phyloP scores from a whole-genome alignment of 1,140 invertebrate genomes.

The Lasaia peninsularis region DNA sequence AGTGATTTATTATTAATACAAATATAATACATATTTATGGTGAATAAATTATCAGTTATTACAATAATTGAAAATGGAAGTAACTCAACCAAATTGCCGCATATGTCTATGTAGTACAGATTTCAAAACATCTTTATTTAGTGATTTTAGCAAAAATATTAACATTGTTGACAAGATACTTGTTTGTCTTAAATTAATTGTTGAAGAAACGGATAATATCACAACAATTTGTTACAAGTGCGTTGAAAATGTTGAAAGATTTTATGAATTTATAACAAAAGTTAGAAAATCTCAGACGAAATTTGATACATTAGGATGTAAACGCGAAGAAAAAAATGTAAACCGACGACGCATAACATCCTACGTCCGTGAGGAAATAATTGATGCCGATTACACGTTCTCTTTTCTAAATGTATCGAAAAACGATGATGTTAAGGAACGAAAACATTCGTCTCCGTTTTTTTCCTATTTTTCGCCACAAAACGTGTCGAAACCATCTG shows the following conservation, averaged over 20 bases:
- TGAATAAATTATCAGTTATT: not conserved
- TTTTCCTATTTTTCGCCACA: slow-evolving; percentile 63
- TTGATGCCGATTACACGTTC: slow-evolving; percentile 57
- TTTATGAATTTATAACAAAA: slow-evolving; percentile 50
- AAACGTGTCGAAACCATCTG: slow-evolving; percentile 33
- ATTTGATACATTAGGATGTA: slow-evolving; percentile 24
- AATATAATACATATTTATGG: not conserved
- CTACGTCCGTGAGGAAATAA: slow-evolving; percentile 50
- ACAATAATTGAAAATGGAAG: slow-evolving; percentile 44
- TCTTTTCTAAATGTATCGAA: slow-evolving; percentile 49
- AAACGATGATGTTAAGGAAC: slow-evolving; percentile 45
- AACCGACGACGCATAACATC: slow-evolving; percentile 47
- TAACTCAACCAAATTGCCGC: slow-evolving; percentile 50
- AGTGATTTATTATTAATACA: not conserved
- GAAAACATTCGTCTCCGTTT: slow-evolving; percentile 49
- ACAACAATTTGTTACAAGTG: slow-evolving; percentile 62
- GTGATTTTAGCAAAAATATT: slow-evolving; percentile 44
- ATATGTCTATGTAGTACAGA: slow-evolving; percentile 58
- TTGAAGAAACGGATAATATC: slow-evolving; percentile 50
- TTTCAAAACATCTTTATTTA: slow-evolving; percentile 57
- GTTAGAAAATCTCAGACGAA: slow-evolving; percentile 53
- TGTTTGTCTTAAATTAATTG: slow-evolving; percentile 49
- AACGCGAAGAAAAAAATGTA: slow-evolving; percentile 19
- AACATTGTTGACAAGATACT: slow-evolving; percentile 61
- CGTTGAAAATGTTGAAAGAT: slow-evolving; percentile 54